Percentiles rank a stretch among this genome's conserved stretches.
phyloP scores from a whole-genome alignment of 2,113 vertebrate genomes.

The Leptodactylus fuscus region DNA sequence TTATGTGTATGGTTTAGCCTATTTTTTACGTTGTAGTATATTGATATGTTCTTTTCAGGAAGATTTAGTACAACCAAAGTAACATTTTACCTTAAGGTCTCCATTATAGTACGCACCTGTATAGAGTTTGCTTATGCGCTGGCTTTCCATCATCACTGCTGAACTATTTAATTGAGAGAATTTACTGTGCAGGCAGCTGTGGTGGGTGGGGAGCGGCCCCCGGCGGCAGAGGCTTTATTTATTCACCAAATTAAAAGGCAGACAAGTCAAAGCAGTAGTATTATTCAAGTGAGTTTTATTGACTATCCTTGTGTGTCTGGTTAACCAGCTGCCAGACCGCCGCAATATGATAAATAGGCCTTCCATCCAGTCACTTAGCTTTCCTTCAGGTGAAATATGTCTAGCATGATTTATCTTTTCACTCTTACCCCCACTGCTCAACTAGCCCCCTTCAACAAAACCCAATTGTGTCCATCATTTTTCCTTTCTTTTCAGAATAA shows the following conservation, averaged over 20 bases:
- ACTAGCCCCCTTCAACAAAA: neutral
- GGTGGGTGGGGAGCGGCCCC: neutral
- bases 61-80: too few species aligned
- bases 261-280: conserved; percentile 40
- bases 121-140: neutral
- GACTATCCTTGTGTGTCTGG: conserved; percentile 55
- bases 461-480: neutral
- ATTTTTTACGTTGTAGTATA: too few species aligned
- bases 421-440: neutral
- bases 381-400: conserved; percentile 56
- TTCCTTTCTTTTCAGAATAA: conserved; percentile 19
- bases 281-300: conserved; percentile 48
- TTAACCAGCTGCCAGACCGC: conserved; percentile 46
- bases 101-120: neutral
- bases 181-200: neutral
- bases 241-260: conserved; percentile 47
- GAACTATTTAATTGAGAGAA: neutral
- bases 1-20: too few species aligned
- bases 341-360: conserved; percentile 54
- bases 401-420: conserved; percentile 50
- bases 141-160: neutral
- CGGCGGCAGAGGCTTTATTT: conserved; percentile 30
- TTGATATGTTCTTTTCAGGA: neutral
- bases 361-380: conserved; percentile 44
- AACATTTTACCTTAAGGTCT: too few species aligned